phyloP scores from a whole-genome alignment of 2,113 vertebrate species.

The Hyperoodon ampullatus region DNA sequence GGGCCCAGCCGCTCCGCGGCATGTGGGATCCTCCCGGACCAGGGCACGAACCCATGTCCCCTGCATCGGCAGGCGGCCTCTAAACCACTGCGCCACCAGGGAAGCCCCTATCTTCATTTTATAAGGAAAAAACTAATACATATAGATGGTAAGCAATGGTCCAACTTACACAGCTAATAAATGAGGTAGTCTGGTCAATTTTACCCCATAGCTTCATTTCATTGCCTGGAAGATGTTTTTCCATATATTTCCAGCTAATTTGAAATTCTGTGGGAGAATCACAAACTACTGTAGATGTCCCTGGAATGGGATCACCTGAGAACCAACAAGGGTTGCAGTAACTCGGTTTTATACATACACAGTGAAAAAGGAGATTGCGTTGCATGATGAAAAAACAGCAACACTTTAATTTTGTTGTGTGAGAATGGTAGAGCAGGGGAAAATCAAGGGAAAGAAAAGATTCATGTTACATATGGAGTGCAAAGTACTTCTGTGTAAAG shows the following conservation, averaged over 20 bases:
- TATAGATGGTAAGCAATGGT: not conserved
- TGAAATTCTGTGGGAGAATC: slow-evolving; percentile 22
- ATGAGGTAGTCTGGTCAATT: not conserved
- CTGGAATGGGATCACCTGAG: not conserved
- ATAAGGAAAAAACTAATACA: not conserved
- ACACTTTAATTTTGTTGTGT: not conserved
- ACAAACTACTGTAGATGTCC: not conserved
- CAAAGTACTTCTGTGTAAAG: not conserved
- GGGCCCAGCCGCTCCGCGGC: too few species aligned
- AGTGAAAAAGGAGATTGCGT: not conserved
- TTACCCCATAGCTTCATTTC: not conserved
- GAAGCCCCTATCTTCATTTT: not conserved
- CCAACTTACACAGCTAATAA: not conserved
- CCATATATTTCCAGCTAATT: not conserved
- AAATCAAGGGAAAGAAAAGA: slow-evolving; percentile 7
- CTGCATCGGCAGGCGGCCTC: too few species aligned
- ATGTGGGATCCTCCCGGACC: too few species aligned
- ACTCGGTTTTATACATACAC: not conserved
- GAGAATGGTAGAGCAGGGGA: not conserved
- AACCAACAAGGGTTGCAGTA: not conserved
- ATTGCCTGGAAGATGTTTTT: slow-evolving; percentile 6
- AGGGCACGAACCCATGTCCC: too few species aligned
- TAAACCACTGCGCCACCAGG: too few species aligned
- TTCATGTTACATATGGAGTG: not conserved
- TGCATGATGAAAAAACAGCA: not conserved